Conservation (phyloP, 2,113 vertebrate species). For the Solea senegalensis region DNA sequence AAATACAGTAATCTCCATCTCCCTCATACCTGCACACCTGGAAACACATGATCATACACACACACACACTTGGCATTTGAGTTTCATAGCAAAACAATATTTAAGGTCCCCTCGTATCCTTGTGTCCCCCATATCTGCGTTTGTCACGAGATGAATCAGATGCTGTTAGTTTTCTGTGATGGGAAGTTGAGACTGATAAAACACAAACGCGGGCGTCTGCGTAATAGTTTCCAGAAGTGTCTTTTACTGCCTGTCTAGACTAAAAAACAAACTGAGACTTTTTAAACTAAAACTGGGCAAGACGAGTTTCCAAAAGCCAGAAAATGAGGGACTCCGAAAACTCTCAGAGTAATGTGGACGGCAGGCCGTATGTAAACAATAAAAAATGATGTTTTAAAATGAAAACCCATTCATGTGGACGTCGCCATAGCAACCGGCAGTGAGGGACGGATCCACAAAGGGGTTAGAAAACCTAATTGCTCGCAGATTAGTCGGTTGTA, state of each 20-base stretch:
- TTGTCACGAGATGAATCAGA: not conserved
- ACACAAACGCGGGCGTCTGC: not conserved
- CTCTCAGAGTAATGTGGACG: not conserved
- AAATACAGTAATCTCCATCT: too few species aligned
- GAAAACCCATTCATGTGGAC: not conserved
- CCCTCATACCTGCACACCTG: too few species aligned
- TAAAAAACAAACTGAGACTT: not conserved
- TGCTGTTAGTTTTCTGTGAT: not conserved
- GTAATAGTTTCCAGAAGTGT: not conserved
- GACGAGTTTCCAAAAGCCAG: not conserved
- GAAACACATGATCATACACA: too few species aligned
- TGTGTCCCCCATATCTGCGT: too few species aligned
- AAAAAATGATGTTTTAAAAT: not conserved
- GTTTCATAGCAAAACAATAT: too few species aligned
- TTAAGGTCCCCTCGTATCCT: too few species aligned
- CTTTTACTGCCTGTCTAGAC: not conserved
- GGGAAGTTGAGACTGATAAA: not conserved
- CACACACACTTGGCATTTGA: too few species aligned
- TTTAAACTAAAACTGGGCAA: not conserved
- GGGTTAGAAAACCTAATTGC: slow-evolving; percentile 22
- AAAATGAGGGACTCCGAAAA: not conserved
- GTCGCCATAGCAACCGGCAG: slow-evolving; percentile 34
- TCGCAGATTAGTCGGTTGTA: slow-evolving; percentile 24
- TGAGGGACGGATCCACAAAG: not conserved
- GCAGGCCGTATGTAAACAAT: not conserved